These are phyloP conservation scores for Megalops cyprinoides DNA, from an alignment of 2,797 vertebrate genomes.

Conservation along the genomic window DNA sequence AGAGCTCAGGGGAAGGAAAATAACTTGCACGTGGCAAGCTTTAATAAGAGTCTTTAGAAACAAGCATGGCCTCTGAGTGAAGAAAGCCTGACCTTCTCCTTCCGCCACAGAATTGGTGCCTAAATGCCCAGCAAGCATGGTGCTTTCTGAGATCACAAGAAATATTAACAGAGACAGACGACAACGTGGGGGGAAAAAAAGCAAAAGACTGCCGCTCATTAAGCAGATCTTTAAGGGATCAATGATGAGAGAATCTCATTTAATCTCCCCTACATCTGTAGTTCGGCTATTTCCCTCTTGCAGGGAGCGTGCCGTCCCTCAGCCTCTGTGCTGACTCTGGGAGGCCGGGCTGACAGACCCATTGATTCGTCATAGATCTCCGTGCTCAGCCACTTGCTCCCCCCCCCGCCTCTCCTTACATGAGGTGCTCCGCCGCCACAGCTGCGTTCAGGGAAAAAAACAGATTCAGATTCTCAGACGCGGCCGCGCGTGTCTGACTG, in stretches of 20 bases:
- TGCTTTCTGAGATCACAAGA: slow-evolving; percentile 69
- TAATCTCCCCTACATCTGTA: slow-evolving; percentile 65
- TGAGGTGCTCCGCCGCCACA: too few species aligned
- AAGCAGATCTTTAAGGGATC: slow-evolving; percentile 72
- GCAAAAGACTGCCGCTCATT: slow-evolving; percentile 64
- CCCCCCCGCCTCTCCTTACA: not conserved
- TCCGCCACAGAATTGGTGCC: not conserved
- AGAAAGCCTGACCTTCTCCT: slow-evolving; percentile 29
- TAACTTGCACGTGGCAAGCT: not conserved
- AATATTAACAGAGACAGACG: slow-evolving; percentile 71
- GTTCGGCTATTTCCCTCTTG: slow-evolving; percentile 52
- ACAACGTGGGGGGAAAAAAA: slow-evolving; percentile 53
- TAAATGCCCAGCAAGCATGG: slow-evolving; percentile 64
- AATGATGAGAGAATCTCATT: slow-evolving; percentile 68
- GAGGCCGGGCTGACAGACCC: slow-evolving; percentile 65
- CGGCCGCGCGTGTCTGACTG: not conserved
- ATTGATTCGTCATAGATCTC: slow-evolving; percentile 72
- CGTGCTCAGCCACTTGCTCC: not conserved
- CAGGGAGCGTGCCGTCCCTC: slow-evolving; percentile 42
- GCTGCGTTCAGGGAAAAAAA: not conserved
- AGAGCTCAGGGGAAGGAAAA: not conserved
- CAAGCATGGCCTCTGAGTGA: not conserved
- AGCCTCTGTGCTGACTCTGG: slow-evolving; percentile 41
- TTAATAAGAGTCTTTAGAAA: not conserved
- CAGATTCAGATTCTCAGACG: not conserved